Base-by-base conservation (phyloP, 2,797 vertebrate genomes). In the Artibeus lituratus region DNA sequence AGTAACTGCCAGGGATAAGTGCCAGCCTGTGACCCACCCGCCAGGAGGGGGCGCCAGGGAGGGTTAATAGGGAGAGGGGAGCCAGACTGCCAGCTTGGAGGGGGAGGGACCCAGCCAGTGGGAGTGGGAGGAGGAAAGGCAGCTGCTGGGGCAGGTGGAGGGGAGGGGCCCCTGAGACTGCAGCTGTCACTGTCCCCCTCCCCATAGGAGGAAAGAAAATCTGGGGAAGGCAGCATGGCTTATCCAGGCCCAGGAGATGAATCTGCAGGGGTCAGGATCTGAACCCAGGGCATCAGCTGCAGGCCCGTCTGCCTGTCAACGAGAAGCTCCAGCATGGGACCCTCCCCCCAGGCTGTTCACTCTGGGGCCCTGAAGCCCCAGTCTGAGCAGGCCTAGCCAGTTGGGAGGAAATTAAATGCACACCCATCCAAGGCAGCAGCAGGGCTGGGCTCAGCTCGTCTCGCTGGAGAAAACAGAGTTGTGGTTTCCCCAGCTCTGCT, bases 51-150 rank as follows among this genome's bases (percentile, higher is more conserved):
- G 42, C 2, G 4, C 21, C 26, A 57, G 16, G 10, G 1, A 22
- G 19, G 11, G 44, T 5, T 32, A 35, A 1, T 7, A 55, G 1
- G 1, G 44, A n/a, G 55, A 49, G 9, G 44, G 44, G 67, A 49
- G 26, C 14, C 44, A 32, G 19, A 3, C 6, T 10, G 37, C 21
- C 0, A 44, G 29, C 39, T 1, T 15, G 21, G 35, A 10, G 1
- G 2, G 8, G 80, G 7, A 2, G 8, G 42, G 12, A 70, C 3
- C 4, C 39, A 47, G 15, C 22, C 21, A 29, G 14, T 12, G 18
- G 29, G 26, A 29, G 10, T 22, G 5, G 47, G 44, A 44, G 37
- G 5, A 12, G 35, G 19, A 35, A 51, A 12, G 26, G 4, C 10
- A n/a, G 18, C 47, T 14, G 6, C 12, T 1, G 59, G 53, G 59